phyloP scores from a whole-genome alignment of 2,113 vertebrate species.

The Leptosomus discolor region DNA sequence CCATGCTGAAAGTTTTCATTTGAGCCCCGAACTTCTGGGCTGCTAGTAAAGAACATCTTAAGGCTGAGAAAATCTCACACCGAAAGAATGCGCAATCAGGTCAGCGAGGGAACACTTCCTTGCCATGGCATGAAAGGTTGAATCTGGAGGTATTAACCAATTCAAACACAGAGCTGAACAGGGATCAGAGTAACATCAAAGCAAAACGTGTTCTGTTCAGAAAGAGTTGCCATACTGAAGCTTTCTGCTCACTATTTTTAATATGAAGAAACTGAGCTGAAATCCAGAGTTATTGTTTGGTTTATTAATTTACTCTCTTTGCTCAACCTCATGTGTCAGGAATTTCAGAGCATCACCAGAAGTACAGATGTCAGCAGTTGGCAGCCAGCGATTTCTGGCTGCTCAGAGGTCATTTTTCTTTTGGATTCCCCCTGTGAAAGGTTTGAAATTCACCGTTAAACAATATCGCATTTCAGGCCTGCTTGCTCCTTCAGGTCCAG shows the following conservation, averaged over 20 bases:
- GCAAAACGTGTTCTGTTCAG: background rate
- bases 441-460: constrained; percentile 25
- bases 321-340: background rate
- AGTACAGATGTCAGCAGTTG: background rate
- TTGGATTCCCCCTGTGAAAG: background rate
- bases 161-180: background rate
- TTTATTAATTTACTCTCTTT: constrained; percentile 37
- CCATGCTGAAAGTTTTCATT: background rate
- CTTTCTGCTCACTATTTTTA: background rate
- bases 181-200: background rate
- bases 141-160: background rate
- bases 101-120: background rate
- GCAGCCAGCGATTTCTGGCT: background rate
- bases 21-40: background rate
- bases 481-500: constrained; percentile 35
- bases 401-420: constrained; percentile 17
- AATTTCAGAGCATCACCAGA: constrained; percentile 14
- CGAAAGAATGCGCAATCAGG: background rate
- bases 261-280: background rate
- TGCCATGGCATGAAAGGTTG: background rate
- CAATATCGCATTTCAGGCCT: constrained; percentile 26
- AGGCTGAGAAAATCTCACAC: background rate
- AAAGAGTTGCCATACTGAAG: background rate
- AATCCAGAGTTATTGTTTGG: background rate
- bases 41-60: background rate